These are phyloP conservation scores for Herpailurus yagouaroundi DNA, from an alignment of 2,113 vertebrate genomes.

Conservation along the genomic window DNA sequence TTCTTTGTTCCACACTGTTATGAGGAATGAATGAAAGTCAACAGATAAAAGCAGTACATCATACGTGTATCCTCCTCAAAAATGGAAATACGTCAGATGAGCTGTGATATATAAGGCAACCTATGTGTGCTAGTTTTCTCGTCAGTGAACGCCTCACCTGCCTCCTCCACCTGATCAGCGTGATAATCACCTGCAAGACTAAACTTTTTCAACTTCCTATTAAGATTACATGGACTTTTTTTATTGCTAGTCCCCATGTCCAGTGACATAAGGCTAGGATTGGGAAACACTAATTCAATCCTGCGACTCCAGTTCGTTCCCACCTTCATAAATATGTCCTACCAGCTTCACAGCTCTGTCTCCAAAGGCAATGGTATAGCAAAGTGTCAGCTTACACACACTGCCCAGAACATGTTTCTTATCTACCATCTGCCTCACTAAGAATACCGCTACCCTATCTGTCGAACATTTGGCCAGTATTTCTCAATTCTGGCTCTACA, in stretches of 20 bases:
- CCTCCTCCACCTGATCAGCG: background rate
- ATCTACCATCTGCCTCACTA: background rate
- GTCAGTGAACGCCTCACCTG: background rate
- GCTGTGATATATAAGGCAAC: background rate
- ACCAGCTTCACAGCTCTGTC: background rate
- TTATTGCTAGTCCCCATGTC: background rate
- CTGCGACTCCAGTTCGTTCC: background rate
- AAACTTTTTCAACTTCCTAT: background rate
- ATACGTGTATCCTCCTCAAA: background rate
- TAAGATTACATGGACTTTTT: background rate
- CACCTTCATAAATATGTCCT: background rate
- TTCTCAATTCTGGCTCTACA: slow-evolving; percentile 24
- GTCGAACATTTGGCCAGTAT: background rate
- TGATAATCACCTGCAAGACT: background rate
- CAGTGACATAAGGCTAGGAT: background rate
- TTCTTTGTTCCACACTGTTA: background rate
- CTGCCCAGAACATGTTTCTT: background rate
- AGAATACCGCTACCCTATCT: slow-evolving; percentile 5
- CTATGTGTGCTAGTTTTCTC: background rate
- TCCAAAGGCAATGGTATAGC: background rate
- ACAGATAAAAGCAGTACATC: background rate
- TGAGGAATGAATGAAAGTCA: background rate
- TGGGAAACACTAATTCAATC: background rate
- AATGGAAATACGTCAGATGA: background rate
- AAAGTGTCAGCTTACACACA: background rate